Evolutionary conservation across 2,797 vertebrate genomes (phyloP), one percentile per base, ranked within the genome.

Genomic region (Myioborus melanocephalus): DNA sequence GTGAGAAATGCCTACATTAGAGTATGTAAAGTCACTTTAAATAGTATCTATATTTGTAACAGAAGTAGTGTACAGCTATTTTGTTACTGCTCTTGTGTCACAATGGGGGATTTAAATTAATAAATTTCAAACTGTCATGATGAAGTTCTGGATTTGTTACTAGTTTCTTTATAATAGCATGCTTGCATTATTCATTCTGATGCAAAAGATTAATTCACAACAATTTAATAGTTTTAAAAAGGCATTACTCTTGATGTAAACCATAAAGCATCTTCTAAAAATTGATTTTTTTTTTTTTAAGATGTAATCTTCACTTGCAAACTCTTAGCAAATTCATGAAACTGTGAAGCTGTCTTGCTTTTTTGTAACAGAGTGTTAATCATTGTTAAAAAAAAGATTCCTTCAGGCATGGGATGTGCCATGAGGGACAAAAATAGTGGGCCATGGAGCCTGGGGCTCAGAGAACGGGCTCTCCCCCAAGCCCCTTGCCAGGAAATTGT

Each of bases 31-130:
- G 92, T 96, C 73, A 95, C 70, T 98, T 97, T 95, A 97, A 96
- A 96, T 96, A 97, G 73, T 97, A 90, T 97, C 96, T 98, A 95
- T 98, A 98, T 98, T 98, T 98, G 95, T 97, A 97, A 95, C 84
- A 96, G 94, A 97, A 97, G 94, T 97, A 97, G 95, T 97, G 80
- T 98, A 98, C 95, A 97, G 95, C 86, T 98, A 97, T 97, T 98
- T 98, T 97, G 87, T 97, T 98, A 97, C 89, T 97, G 65, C 81
- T 86, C 50, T 95, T 87, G 83, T 97, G 89, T 98, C 86, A 91
- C 93, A 96, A 93, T 91, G 68, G 78, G 87, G 85, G 87, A 95
- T 93, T 80, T 94, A 95, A 94, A 77, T 97, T 85, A 97, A 97
- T 97, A 97, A 98, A 97, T 92, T 94, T 80, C 53, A 90, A 91